phyloP scores from a whole-genome alignment of 2,888 invertebrate species.

The Dynastes grantii region DNA sequence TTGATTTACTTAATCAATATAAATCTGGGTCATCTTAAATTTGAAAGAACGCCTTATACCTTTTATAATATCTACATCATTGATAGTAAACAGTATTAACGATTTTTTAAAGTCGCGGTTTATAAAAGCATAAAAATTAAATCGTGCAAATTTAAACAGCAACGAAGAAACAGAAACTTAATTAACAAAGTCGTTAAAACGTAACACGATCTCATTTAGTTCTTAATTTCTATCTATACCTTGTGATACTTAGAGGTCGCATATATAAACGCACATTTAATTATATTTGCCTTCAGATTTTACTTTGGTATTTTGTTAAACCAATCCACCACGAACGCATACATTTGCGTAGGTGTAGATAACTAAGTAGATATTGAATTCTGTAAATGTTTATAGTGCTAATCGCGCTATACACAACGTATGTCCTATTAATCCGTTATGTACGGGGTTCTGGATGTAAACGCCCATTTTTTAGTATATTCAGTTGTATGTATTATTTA shows the following conservation, averaged over 20 bases:
- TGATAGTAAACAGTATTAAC: not conserved
- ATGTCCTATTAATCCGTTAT: not conserved
- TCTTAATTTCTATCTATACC: not conserved
- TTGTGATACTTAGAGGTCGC: constrained; percentile 1
- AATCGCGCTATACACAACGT: not conserved
- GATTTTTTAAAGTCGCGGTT: not conserved
- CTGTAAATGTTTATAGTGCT: constrained; percentile 1
- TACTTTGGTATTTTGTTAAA: constrained; percentile 1
- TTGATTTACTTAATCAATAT: too few species aligned
- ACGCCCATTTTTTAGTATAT: too few species aligned
- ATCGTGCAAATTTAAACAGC: constrained; percentile 5
- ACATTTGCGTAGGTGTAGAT: not conserved
- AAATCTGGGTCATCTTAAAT: too few species aligned
- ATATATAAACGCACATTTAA: not conserved
- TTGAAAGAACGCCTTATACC: not conserved
- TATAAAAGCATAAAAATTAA: constrained; percentile 1
- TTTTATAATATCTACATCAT: not conserved
- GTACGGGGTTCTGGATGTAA: too few species aligned
- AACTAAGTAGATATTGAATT: not conserved
- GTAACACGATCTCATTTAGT: constrained; percentile 3
- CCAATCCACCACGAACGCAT: not conserved
- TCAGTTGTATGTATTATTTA: too few species aligned
- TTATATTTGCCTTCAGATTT: constrained; percentile 14
- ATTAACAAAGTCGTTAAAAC: not conserved
- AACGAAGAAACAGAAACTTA: not conserved